Evolutionary conservation across 2,797 vertebrate genomes (phyloP).

Genomic region (Ispidina lecontei): DNA sequence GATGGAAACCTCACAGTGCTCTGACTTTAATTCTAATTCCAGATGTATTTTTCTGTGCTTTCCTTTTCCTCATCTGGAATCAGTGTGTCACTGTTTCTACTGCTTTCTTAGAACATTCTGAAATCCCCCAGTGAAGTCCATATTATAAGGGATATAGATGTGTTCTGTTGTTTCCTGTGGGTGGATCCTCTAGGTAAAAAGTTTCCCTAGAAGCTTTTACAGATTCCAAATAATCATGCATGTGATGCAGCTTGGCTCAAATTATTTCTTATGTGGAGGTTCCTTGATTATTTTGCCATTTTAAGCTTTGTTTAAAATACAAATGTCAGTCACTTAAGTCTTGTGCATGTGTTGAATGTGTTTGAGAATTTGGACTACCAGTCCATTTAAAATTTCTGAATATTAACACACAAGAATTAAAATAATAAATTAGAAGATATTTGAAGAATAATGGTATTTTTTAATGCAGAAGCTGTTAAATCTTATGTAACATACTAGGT

Average conservation of each 20-base stretch:
- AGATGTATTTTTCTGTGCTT: background rate
- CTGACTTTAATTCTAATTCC: background rate
- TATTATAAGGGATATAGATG: background rate
- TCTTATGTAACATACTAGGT: accelerated
- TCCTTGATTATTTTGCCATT: background rate
- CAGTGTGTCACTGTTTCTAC: background rate
- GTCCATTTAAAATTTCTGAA: background rate
- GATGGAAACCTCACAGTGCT: background rate
- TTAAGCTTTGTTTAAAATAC: background rate
- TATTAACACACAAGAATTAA: background rate
- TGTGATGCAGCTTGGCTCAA: background rate
- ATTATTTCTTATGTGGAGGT: background rate
- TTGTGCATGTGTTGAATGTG: background rate
- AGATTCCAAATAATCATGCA: background rate
- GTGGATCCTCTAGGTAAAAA: background rate
- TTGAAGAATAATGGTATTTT: background rate
- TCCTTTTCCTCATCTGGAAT: background rate
- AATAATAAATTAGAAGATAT: background rate
- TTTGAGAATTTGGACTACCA: background rate
- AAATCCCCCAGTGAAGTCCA: background rate
- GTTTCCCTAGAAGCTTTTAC: slow-evolving; percentile 11
- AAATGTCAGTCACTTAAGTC: background rate
- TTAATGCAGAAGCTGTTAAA: background rate
- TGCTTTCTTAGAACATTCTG: background rate
- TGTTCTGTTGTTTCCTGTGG: background rate